Evolutionary conservation across 1,140 invertebrate species (phyloP), one percentile per base, ranked within the genome.

Genomic region (Panulirus ornatus): DNA sequence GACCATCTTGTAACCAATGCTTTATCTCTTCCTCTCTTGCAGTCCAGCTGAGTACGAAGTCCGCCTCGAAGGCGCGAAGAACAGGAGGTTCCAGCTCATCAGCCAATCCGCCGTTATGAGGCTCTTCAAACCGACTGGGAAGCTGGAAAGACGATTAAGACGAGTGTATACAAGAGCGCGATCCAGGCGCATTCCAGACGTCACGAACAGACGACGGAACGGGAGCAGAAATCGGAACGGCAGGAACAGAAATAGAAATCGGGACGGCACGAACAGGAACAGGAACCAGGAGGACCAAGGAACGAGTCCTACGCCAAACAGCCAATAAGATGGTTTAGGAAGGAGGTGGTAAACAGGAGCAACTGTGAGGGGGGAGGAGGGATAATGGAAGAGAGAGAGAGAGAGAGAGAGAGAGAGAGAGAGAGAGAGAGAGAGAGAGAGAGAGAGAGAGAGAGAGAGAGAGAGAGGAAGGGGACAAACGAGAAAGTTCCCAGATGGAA

Each of bases 121-220:
- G 1, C 51, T 88, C 38, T 88, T 88, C 75, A 88, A 88, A 66
- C 85, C 85, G 2, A 78, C 54, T 42, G 85, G 85, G 1, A 27
- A 54, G 14, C 85, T 88, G 51, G 85, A 88, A 27, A 16, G 75
- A 19, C 36, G 85, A 1, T 22, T 88, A 6, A 16, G 11, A 27
- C n/a, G 58, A 30, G 54, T 66, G 0, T 88, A 54, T n/a, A n/a
- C 9, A 0, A 47, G 85, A 27, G 51, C 85, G 0, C 14, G 85
- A 27, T 42, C 51, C 16, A 22, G 75, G 22, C 51, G 85, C 14
- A 70, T 88, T 19, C 85, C 85, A 2, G 75, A 88, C 27, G 81
- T 84, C 16, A 75, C 66, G 22, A 54, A 30, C 1, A 54, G 76
- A 19, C 42, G 34, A 0, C 34, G 71, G 1, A 79, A 40, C 9